Base-by-base conservation (phyloP, 2,797 vertebrate genomes). In the Pelobates cultripes region DNA sequence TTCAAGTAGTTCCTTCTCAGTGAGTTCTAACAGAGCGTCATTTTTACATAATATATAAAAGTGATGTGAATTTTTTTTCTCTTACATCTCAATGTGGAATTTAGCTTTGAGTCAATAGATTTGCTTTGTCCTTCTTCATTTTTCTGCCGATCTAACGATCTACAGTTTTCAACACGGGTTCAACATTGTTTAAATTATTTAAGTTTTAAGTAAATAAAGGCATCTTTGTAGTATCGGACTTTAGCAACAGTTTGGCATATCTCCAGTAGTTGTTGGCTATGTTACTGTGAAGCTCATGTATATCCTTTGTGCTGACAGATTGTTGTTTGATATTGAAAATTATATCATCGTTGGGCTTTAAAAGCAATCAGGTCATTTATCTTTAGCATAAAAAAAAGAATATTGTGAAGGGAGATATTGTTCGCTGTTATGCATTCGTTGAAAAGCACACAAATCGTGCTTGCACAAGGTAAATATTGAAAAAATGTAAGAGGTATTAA, bases 111-210 rank as follows among this genome's bases (percentile, higher is more conserved):
- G 61, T 68, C 45, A 53, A 63, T 70, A 43, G 40, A 57, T 64
- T 64, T 42, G 43, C 45, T 71, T 72, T 66, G 74, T 81, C 44
- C 10, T 44, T 55, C 51, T n/a, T 13, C 51, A 53, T 75, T 73
- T 68, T 78, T 68, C 47, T 66, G 67, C 71, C 51, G 47, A 17
- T 73, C 28, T 67, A 69, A 63, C 17, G 13, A 74, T 64, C 70
- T 60, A 69, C 64, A 66, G 70, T 73, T 70, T 69, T 72, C 55
- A 73, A 55, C 42, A 42, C 63, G 75, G 53, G 42, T 70, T 76
- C 43, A 70, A 74, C 81, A 80, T 77, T 73, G 47, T 77, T 80
- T 80, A 60, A 73, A 69, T 80, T 77, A 77, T 73, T 76, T 72
- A 66, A 0, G 63, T 70, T 83, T 75, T 43, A 70, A 57, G 70